A percentile compares a stretch with the other conserved stretches of the same genome.
Evolutionary conservation across 1,140 invertebrate genomes (phyloP).

Genomic region (Eciton burchellii): DNA sequence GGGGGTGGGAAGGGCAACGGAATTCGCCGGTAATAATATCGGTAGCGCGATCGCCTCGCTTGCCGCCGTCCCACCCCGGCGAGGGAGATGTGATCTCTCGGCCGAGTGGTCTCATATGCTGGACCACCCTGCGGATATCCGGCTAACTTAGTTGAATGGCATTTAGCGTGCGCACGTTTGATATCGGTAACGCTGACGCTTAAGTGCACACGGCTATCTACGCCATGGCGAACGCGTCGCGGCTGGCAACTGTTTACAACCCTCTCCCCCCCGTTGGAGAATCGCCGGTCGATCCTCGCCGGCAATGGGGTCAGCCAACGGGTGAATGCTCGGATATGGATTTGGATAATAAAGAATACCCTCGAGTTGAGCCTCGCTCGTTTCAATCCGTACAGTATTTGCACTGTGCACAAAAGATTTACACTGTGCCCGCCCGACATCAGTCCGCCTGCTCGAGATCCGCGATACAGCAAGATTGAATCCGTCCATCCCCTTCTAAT

Average conservation of each 20-base stretch:
- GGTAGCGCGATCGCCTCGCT: constrained; percentile 48
- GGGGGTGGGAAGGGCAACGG: constrained; percentile 2
- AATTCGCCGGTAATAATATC: constrained; percentile 56
- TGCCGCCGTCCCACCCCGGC: constrained; percentile 33
- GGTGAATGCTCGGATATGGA: no score
- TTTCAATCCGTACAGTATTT: no score
- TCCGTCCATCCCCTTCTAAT: no score
- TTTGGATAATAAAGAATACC: no score
- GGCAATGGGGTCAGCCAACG: no score
- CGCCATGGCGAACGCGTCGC: constrained; percentile 26
- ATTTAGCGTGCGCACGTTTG: background rate
- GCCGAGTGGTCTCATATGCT: constrained; percentile 55
- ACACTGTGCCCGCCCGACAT: no score
- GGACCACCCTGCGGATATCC: constrained; percentile 8
- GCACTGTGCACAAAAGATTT: no score
- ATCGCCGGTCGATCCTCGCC: no score
- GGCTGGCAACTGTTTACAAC: constrained; percentile 27
- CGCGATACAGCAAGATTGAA: no score
- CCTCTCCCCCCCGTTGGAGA: no score
- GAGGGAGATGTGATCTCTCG: constrained; percentile 59
- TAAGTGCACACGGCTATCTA: constrained; percentile 40
- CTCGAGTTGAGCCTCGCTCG: no score
- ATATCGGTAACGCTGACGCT: constrained; percentile 33
- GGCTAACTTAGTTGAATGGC: constrained; percentile 16
- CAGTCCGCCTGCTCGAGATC: no score